A percentile compares a stretch with the other conserved stretches of the same genome.
phyloP scores from a whole-genome alignment of 2,113 vertebrate genomes.

The Corythoichthys haematopterus region DNA sequence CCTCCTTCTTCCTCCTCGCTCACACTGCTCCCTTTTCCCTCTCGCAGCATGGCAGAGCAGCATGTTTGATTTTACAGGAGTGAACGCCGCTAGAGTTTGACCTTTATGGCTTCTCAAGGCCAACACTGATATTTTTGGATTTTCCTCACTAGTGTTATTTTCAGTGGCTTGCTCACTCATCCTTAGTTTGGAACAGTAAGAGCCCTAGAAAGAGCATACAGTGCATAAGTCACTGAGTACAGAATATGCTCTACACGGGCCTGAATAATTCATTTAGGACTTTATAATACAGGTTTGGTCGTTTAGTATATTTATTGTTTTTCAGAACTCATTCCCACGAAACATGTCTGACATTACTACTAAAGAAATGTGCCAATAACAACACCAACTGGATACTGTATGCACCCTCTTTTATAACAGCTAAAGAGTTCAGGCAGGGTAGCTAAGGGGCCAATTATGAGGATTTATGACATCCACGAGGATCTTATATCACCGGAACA shows the following conservation, averaged over 20 bases:
- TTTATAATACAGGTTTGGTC: not conserved
- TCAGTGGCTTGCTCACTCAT: not conserved
- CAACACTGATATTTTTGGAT: constrained; percentile 20
- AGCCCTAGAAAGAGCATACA: not conserved
- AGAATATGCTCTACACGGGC: not conserved
- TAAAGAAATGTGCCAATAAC: not conserved
- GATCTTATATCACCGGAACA: not conserved
- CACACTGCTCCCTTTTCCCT: constrained; percentile 39
- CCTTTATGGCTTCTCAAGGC: constrained; percentile 52
- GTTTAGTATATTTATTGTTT: not conserved
- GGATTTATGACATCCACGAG: not conserved
- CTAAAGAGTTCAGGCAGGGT: not conserved
- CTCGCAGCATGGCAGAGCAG: constrained; percentile 51
- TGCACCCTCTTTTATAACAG: not conserved
- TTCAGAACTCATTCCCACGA: not conserved
- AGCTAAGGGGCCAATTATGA: not conserved
- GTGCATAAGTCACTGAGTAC: not conserved
- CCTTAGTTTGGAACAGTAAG: not conserved
- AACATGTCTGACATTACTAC: not conserved
- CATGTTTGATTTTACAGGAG: constrained; percentile 57
- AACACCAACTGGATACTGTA: not conserved
- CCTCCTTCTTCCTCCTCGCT: constrained; percentile 19
- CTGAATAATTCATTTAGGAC: not conserved
- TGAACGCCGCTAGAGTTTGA: constrained; percentile 50
- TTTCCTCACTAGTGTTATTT: constrained; percentile 4